Base-by-base conservation (phyloP, 1,140 invertebrate species). In the Eupristina koningsbergeri region DNA sequence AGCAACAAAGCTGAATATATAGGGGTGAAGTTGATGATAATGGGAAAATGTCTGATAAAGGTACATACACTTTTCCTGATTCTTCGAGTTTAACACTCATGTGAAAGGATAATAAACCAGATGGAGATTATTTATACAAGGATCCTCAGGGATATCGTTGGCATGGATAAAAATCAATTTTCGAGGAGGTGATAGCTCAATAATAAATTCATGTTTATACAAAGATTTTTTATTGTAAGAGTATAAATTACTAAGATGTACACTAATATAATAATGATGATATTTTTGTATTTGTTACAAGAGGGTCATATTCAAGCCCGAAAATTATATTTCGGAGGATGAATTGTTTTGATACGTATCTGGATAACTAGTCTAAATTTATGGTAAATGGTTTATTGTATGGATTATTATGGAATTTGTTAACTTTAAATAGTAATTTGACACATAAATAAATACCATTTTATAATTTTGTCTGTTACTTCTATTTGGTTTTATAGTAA, bases 41-140 rank as follows among this genome's bases (percentile, higher is more conserved):
- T 1, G 86, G 86, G 19, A 50, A 1, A 31, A 88, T 89, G 85
- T 69, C 13, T 50, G 87, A 86, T 31, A 29, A 17, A 47, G 88
- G 88, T 73, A 87, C 39, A 0, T 89, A 88, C 13, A 45, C 73
- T 36, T 89, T 89, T 82, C 86, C 87, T 0, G 87, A 89, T 63
- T 74, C 73, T 34, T 87, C 87, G 0, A 81, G 69, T 9, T 45
- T 89, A 5, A 76, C 64, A 31, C 85, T 86, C 7, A 29, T 41
- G 6, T 89, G 89, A 88, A 31, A 64, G 5, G 7, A 81, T 77
- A 89, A 89, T 53, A 61, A 76, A 31, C 88, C 87, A 0, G 11
- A 77, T 29, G 36, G n/a, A 31, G 63, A 89, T 67, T 73, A 85
- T 39, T 61, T 76, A 22, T 89, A 84, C 13, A 81, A n/a, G 17